Percentiles rank a stretch among this genome's conserved stretches.
Evolutionary conservation across 2,888 invertebrate genomes (phyloP).

Genomic region (Lasioglossum vierecki): DNA sequence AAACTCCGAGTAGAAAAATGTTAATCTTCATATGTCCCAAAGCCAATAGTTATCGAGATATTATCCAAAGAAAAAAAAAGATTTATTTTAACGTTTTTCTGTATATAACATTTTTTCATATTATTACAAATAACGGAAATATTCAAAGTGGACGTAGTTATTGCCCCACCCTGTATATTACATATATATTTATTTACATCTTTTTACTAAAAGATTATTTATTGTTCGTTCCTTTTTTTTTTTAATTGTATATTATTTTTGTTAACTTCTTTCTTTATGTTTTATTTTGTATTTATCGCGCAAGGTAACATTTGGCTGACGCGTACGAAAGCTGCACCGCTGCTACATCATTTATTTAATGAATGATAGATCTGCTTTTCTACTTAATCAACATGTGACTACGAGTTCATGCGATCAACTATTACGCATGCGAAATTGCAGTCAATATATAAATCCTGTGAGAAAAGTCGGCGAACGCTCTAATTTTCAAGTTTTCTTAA

Average conservation of each 20-base stretch:
- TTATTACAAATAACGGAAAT: too few relatives aligned
- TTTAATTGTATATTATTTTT: constrained; percentile 43
- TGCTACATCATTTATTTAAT: not conserved
- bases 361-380: not conserved
- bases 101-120: too few relatives aligned
- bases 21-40: too few relatives aligned
- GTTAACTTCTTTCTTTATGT: constrained; percentile 48
- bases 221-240: constrained; percentile 61
- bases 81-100: too few relatives aligned
- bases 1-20: too few relatives aligned
- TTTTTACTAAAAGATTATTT: constrained; percentile 57
- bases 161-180: constrained; percentile 2
- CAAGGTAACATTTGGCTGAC: constrained; percentile 27
- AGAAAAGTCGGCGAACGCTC: not conserved
- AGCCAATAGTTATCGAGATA: too few relatives aligned
- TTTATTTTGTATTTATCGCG: constrained; percentile 36
- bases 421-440: not conserved
- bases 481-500: not conserved
- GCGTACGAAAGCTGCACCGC: constrained; percentile 12
- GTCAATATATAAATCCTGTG: not conserved
- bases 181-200: constrained; percentile 61
- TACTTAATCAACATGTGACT: not conserved
- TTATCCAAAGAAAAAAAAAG: too few relatives aligned
- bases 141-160: too few relatives aligned
- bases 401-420: not conserved